Evolutionary conservation across 2,888 invertebrate genomes (phyloP).

Genomic region (Apodemia zela): DNA sequence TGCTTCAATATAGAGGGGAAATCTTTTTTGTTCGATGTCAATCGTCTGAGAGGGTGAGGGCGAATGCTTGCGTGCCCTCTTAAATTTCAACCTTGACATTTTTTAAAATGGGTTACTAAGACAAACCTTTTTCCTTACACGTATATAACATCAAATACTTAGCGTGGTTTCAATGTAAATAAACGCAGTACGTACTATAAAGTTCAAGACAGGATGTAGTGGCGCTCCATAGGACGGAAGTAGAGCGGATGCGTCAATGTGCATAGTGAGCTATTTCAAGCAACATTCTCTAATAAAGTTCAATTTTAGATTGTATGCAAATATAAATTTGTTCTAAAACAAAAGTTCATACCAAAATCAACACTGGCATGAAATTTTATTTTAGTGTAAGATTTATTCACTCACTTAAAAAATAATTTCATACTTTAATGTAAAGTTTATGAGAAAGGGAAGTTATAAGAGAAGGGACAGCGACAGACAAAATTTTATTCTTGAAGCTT

Average conservation of each 20-base stretch:
- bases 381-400: neutral
- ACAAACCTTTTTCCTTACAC: neutral
- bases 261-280: slow-evolving; percentile 42
- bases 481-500: too few species aligned
- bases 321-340: too few species aligned
- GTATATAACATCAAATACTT: neutral
- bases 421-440: too few species aligned
- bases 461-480: too few species aligned
- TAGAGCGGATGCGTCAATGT: slow-evolving; percentile 41
- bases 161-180: neutral
- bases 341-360: too few species aligned
- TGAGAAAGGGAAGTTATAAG: too few species aligned
- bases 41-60: slow-evolving; percentile 8
- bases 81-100: slow-evolving; percentile 1
- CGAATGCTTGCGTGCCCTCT: neutral
- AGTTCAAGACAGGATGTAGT: slow-evolving; percentile 58
- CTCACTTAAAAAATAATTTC: too few species aligned
- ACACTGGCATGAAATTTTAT: neutral
- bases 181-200: slow-evolving; percentile 14
- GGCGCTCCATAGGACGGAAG: slow-evolving; percentile 67
- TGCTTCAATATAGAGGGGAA: neutral
- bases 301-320: slow-evolving; percentile 8
- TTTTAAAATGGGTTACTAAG: slow-evolving; percentile 1
- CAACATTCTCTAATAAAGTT: slow-evolving; percentile 13
- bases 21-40: neutral